phyloP scores from a whole-genome alignment of 1,140 invertebrate species.

The Drosophila repleta region DNA sequence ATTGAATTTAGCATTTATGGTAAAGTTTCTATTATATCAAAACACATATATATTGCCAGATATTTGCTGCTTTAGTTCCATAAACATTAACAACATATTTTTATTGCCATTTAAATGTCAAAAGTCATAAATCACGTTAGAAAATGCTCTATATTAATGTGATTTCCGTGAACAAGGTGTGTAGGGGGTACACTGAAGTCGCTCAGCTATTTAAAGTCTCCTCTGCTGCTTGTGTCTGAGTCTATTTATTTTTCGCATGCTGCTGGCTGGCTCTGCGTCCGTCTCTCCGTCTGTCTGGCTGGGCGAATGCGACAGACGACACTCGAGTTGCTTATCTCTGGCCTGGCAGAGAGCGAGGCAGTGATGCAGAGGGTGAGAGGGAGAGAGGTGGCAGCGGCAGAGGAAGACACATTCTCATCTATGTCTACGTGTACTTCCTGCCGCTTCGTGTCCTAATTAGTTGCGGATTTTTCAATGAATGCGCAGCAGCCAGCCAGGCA shows the following conservation, averaged over 20 bases:
- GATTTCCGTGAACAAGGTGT: neutral
- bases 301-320: constrained; percentile 20
- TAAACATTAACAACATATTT: too few relatives aligned
- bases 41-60: too few relatives aligned
- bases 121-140: too few relatives aligned
- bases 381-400: neutral
- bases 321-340: constrained; percentile 42
- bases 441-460: constrained; percentile 65
- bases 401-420: constrained; percentile 13
- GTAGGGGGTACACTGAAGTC: constrained; percentile 2
- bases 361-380: neutral
- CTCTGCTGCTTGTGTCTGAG: constrained; percentile 31
- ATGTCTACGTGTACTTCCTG: constrained; percentile 34
- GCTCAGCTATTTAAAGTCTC: neutral
- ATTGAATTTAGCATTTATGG: too few relatives aligned
- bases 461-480: constrained; percentile 76
- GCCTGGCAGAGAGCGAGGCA: constrained; percentile 12
- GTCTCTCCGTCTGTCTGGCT: constrained; percentile 9
- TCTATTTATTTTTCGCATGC: constrained; percentile 46
- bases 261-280: constrained; percentile 2
- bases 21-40: too few relatives aligned
- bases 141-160: too few relatives aligned
- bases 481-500: constrained; percentile 25
- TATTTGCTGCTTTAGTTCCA: too few relatives aligned
- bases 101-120: too few relatives aligned